Evolutionary conservation across 2,113 vertebrate genomes (phyloP).

Genomic region (Melospiza georgiana): DNA sequence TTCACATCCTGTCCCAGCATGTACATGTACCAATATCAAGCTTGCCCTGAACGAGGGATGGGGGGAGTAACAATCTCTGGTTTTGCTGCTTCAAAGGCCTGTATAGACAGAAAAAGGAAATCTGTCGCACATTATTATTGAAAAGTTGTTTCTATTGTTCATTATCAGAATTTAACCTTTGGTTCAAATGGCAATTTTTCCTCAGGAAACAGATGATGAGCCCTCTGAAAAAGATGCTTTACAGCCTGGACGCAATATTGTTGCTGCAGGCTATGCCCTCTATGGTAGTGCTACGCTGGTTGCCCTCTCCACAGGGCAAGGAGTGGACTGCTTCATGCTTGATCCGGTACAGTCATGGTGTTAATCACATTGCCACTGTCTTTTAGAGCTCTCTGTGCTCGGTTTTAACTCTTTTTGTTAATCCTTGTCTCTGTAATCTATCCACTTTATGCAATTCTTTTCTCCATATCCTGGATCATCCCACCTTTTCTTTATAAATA

Average conservation of each 20-base stretch:
- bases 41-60: background rate
- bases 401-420: background rate
- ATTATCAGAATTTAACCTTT: background rate
- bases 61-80: background rate
- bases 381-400: background rate
- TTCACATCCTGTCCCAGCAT: background rate
- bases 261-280: conserved; percentile 93
- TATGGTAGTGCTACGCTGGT: conserved; percentile 95
- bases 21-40: background rate
- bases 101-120: too few relatives aligned
- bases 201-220: conserved; percentile 77
- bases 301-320: conserved; percentile 90
- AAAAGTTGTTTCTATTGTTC: background rate
- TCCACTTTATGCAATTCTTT: accelerated
- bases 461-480: background rate
- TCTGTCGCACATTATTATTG: background rate
- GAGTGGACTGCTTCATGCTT: conserved; percentile 94
- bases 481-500: background rate
- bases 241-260: conserved; percentile 85
- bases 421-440: background rate
- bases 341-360: conserved; percentile 84
- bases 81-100: background rate
- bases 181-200: background rate
- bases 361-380: background rate
- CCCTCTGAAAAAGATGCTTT: conserved; percentile 89